Percentiles rank a stretch among this genome's conserved stretches.
Conservation (phyloP, 2,797 vertebrate genomes). For the Gouania willdenowi region DNA sequence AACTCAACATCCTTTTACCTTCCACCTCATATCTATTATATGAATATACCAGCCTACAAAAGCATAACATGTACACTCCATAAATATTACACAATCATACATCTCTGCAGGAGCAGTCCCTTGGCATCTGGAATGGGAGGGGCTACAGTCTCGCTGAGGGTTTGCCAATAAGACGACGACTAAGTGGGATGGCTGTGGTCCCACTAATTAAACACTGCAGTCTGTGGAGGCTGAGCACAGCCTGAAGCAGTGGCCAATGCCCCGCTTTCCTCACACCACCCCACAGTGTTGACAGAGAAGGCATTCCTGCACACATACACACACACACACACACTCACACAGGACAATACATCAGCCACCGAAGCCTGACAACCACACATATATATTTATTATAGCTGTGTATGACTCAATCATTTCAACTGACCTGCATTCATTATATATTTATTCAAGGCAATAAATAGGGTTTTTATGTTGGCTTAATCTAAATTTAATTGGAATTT, state of each 20-base stretch:
- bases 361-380: background rate
- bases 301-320: conserved; percentile 40
- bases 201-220: conserved; percentile 62
- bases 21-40: background rate
- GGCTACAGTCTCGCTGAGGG: conserved; percentile 24
- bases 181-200: conserved; percentile 51
- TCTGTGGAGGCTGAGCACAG: conserved; percentile 45
- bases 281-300: conserved; percentile 43
- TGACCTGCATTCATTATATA: no score
- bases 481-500: no score
- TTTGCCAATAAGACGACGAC: conserved; percentile 47
- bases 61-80: no score
- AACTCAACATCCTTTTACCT: background rate
- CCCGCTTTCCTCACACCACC: conserved; percentile 50
- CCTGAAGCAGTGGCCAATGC: conserved; percentile 29
- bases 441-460: no score
- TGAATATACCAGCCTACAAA: no score
- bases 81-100: no score
- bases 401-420: no score
- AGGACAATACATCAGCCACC: no score
- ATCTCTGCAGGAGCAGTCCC: conserved; percentile 20
- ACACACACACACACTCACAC: background rate
- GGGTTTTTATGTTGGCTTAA: no score
- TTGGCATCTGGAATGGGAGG: background rate
- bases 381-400: no score